These are phyloP conservation scores for Heliconius ethilla DNA, from an alignment of 2,888 invertebrate species.

Conservation along the genomic window DNA sequence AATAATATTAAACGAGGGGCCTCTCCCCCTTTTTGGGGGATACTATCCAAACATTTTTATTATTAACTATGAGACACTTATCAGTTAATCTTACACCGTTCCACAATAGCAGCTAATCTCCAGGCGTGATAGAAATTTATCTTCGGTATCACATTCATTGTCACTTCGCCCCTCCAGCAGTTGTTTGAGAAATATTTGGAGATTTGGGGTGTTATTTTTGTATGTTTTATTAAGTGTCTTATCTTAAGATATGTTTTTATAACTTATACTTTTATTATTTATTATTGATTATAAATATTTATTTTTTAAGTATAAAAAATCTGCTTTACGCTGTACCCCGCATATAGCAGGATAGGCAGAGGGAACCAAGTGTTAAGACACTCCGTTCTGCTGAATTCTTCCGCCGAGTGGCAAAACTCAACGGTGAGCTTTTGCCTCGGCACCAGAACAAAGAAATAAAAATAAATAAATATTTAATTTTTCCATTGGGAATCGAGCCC, in stretches of 20 bases:
- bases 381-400: too few relatives aligned
- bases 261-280: too few relatives aligned
- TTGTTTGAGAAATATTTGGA: conserved; percentile 53
- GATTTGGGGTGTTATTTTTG: conserved; percentile 52
- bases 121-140: conserved; percentile 78
- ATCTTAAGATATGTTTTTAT: neutral
- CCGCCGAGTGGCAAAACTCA: too few relatives aligned
- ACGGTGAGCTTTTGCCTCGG: too few relatives aligned
- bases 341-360: too few relatives aligned
- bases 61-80: conserved; percentile 79
- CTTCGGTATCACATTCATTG: conserved; percentile 69
- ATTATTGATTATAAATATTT: too few relatives aligned
- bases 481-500: too few relatives aligned
- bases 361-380: too few relatives aligned
- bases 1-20: conserved; percentile 58
- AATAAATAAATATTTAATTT: too few relatives aligned
- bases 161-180: conserved; percentile 59
- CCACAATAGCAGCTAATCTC: conserved; percentile 77
- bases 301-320: too few relatives aligned
- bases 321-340: too few relatives aligned
- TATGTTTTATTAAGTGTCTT: conserved; percentile 12
- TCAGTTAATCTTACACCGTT: conserved; percentile 79
- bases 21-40: conserved; percentile 52
- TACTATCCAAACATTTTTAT: conserved; percentile 72
- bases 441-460: too few relatives aligned